These are phyloP conservation scores for Coecobrya sp. DNA, from an alignment of 2,888 invertebrate species.

Conservation along the genomic window DNA sequence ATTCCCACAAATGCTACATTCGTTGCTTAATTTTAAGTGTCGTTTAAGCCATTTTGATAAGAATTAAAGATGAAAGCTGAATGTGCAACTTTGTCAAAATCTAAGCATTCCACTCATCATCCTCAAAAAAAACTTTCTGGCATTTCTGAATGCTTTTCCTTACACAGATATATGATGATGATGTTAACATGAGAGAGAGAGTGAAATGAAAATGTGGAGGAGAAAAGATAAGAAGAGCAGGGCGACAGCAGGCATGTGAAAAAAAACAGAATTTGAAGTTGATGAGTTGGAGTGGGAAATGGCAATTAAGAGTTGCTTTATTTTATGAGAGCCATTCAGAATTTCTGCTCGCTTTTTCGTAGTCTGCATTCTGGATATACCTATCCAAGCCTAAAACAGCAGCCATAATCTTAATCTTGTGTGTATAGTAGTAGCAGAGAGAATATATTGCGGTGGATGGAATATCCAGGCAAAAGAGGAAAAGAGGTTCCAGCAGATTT, in stretches of 20 bases:
- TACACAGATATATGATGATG: neutral
- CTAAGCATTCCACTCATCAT: neutral
- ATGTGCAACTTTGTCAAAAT: neutral
- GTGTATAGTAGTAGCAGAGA: neutral
- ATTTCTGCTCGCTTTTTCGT: neutral
- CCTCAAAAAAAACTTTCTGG: neutral
- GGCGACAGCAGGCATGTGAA: neutral
- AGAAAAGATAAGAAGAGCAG: neutral
- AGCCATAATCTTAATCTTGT: neutral
- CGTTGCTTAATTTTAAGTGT: no score
- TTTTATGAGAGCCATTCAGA: neutral
- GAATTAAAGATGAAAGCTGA: neutral
- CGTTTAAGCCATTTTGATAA: neutral
- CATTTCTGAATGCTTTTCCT: no score
- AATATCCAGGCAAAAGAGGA: no score
- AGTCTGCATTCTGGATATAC: neutral
- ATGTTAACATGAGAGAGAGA: neutral
- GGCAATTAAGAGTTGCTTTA: neutral
- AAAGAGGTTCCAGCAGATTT: neutral
- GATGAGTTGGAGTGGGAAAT: neutral
- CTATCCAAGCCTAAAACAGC: neutral
- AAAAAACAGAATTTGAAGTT: slow-evolving; percentile 8
- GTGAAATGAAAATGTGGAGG: neutral
- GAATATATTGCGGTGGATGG: no score
- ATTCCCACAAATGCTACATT: no score